Evolutionary conservation across 2,113 vertebrate genomes (phyloP).

Genomic region (Engystomops pustulosus): DNA sequence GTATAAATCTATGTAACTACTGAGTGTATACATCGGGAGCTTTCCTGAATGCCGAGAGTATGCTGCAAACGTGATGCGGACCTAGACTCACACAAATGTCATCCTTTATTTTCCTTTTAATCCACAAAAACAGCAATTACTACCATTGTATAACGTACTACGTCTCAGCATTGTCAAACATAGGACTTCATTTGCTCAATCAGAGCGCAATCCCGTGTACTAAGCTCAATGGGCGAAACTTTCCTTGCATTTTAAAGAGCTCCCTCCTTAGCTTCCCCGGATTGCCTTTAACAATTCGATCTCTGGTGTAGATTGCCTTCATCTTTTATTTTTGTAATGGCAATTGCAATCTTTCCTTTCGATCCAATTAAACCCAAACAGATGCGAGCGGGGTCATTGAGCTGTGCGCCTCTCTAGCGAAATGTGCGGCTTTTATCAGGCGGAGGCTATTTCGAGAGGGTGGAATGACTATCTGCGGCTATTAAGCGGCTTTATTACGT

Average conservation of each 20-base stretch:
- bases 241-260: conserved; percentile 9
- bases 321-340: conserved; percentile 42
- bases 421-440: conserved; percentile 31
- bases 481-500: conserved; percentile 58
- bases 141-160: too few relatives aligned
- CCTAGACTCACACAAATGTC: too few relatives aligned
- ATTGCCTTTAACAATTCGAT: conserved; percentile 12
- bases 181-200: not conserved
- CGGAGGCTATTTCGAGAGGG: conserved; percentile 48
- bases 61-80: too few relatives aligned
- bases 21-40: too few relatives aligned
- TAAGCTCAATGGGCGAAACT: not conserved
- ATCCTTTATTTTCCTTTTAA: not conserved
- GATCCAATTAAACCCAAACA: conserved; percentile 55
- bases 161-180: not conserved
- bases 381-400: conserved; percentile 47
- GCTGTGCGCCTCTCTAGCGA: conserved; percentile 12
- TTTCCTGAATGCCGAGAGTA: too few relatives aligned
- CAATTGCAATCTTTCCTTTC: conserved; percentile 51
- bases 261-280: conserved; percentile 8
- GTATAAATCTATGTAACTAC: too few relatives aligned
- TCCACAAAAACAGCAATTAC: not conserved
- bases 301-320: conserved; percentile 13
- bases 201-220: not conserved
- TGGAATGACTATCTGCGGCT: conserved; percentile 37